These are phyloP conservation scores for Nomada fucata DNA, from an alignment of 2,888 invertebrate genomes.

Conservation along the genomic window DNA sequence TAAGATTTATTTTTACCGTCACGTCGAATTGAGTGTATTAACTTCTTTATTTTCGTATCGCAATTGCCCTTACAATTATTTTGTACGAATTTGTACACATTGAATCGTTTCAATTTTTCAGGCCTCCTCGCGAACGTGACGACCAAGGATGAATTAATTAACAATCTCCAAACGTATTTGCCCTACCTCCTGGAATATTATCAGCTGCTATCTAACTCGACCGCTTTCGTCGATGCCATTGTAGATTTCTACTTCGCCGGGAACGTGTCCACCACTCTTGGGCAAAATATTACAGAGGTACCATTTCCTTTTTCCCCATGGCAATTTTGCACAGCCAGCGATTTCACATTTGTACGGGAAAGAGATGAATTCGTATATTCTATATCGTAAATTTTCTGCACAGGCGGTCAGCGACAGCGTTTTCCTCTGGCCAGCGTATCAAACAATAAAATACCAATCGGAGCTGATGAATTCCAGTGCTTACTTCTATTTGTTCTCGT, in stretches of 20 bases:
- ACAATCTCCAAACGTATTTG: conserved; percentile 60
- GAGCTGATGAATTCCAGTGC: conserved; percentile 70
- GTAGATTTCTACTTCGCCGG: conserved; percentile 69
- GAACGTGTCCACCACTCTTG: conserved; percentile 43
- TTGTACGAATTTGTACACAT: conserved; percentile 1
- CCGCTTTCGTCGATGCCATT: conserved; percentile 61
- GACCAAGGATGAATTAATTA: conserved; percentile 37
- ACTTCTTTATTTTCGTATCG: too few species aligned
- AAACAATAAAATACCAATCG: conserved; percentile 58
- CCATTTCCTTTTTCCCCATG: background rate
- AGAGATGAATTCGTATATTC: background rate
- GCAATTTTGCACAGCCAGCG: background rate
- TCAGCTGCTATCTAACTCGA: conserved; percentile 57
- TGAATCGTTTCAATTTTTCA: conserved; percentile 35
- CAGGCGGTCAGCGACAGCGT: conserved; percentile 71
- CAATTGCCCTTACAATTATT: background rate
- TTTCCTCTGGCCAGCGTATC: conserved; percentile 67
- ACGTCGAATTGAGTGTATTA: too few species aligned
- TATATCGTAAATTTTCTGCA: background rate
- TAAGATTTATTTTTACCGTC: too few species aligned
- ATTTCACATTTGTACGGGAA: background rate
- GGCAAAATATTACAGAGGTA: conserved; percentile 65
- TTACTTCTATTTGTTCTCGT: conserved; percentile 76
- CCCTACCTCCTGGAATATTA: conserved; percentile 52
- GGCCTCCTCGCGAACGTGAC: conserved; percentile 31